A percentile compares a stretch with the other conserved stretches of the same genome.
Conservation (phyloP, 2,888 invertebrate genomes). For the Heliconius charithonia region DNA sequence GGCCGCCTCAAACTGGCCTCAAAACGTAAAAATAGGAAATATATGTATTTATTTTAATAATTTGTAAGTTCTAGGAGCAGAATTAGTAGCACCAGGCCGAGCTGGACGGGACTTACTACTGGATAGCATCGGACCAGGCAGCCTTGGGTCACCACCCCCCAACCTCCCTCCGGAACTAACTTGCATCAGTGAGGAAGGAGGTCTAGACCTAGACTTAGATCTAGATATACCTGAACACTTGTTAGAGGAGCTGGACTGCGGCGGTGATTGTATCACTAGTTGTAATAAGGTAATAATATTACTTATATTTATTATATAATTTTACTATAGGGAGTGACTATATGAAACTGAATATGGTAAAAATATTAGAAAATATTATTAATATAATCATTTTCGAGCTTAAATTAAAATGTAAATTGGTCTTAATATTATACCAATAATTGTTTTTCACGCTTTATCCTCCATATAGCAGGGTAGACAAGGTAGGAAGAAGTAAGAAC, state of each 20-base stretch:
- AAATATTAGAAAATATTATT: no score
- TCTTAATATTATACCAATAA: no score
- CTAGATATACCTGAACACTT: constrained; percentile 86
- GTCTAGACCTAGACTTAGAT: constrained; percentile 91
- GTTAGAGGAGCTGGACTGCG: constrained; percentile 90
- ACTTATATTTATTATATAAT: not conserved
- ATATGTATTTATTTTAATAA: not conserved
- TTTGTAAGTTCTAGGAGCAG: constrained; percentile 77
- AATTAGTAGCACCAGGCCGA: constrained; percentile 74
- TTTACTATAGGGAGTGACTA: not conserved
- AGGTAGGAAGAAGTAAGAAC: no score
- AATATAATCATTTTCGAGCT: no score
- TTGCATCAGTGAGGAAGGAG: constrained; percentile 93
- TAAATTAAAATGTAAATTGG: no score
- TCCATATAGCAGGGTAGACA: no score
- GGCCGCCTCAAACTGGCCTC: no score
- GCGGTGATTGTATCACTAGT: constrained; percentile 92
- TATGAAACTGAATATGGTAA: no score
- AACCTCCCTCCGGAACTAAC: constrained; percentile 88
- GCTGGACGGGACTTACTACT: constrained; percentile 72
- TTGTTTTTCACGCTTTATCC: no score
- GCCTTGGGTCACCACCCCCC: constrained; percentile 76
- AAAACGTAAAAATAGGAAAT: not conserved
- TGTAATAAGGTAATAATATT: constrained; percentile 87
- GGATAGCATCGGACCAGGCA: constrained; percentile 75